Base-by-base conservation (phyloP, 2,888 invertebrate genomes). In the Drosophila nr. perissopoda region DNA sequence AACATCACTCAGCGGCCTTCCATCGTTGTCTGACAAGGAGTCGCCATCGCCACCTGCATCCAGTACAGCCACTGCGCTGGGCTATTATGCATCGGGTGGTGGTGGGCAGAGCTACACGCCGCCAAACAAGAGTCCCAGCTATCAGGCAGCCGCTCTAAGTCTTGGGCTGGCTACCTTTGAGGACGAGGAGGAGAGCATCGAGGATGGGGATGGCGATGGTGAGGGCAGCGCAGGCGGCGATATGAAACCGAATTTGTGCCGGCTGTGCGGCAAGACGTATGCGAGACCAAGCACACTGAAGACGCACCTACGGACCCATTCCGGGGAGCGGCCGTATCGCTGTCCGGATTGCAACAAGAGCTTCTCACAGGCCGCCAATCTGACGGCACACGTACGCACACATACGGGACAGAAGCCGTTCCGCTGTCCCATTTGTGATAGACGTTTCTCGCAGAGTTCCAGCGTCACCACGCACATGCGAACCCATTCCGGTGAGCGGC, bases 401-500 rank as follows among this genome's bases (percentile, higher is more conserved):
- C 99, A 99, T 93, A 97, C 97, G 71, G 99, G 99, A 1, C 99
- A 99, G 94, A 99, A 99, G 92, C 99, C 99, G 49, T 99, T 99
- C 92, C 96, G 97, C 83, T 99, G 99, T 94, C 98, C 98, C 29
- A 98, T 99, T 82, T 99, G 99, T 93, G 98, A 98, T 92, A 95
- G 99, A 73, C 95, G 98, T 88, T 99, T 99, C 93, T 99, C 99
- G 70, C 99, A 99, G 92, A 98, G 98, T 88, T 96, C 96, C 61
- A 96, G 96, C 74, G 98, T 99, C 62, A 99, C 99, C 66, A 99
- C 99, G 81, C 99, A 99, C 94, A 99, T 99, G 98, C 95, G 99
- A 92, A 99, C 99, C n/a, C 99, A 99, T 94, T 98, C 98, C n/a
- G 99, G 99, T n/a, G 99, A 99, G 79, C 95, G 99, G 68, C 99